Evolutionary conservation across 1,140 invertebrate species (phyloP), one percentile per base, ranked within the genome.

Genomic region (Drosophila auraria): DNA sequence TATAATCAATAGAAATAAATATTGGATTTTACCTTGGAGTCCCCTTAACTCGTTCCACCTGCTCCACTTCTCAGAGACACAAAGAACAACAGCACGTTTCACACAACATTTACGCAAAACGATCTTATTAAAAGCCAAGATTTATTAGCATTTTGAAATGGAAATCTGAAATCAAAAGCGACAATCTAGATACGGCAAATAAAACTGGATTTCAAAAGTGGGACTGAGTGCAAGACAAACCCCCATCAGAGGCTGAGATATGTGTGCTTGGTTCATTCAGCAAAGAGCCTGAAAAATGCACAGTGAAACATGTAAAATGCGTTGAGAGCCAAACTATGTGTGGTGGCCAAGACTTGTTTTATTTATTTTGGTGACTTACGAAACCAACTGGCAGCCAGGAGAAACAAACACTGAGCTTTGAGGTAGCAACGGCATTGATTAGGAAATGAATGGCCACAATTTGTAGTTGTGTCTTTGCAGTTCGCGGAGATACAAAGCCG

Each of bases 111-210:
- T 71, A 76, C 60, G 66, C 60, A 63, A 75, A 87, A 80, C 82
- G 70, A 72, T 68, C 81, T 83, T 83, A 83, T 80, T 84, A 72
- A 68, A 14, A 70, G 66, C 58, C 27, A 64, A 80, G 73, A 82
- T 86, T 79, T 86, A 79, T 83, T 86, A 72, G 59, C 70, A 72
- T 79, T 78, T 83, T 70, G 36, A 75, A 86, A 82, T 86, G 78
- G 58, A 86, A 83, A 80, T 83, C 60, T 12, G 77, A 66, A 80
- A 87, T 87, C 83, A 74, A 81, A 75, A 84, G 66, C 84, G 81
- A 81, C 83, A 84, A 89, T 80, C 84, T 78, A 50, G 61, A 80
- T 76, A 62, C 30, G 23, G 64, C 36, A 44, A 42, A 42, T 56
- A 33, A 53, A 69, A 81, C 72, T 82, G 64, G 72, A 80, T 78